Evolutionary conservation across 1,140 invertebrate genomes (phyloP), one percentile per base, ranked within the genome.

Genomic region (Chironomus striatipennis): DNA sequence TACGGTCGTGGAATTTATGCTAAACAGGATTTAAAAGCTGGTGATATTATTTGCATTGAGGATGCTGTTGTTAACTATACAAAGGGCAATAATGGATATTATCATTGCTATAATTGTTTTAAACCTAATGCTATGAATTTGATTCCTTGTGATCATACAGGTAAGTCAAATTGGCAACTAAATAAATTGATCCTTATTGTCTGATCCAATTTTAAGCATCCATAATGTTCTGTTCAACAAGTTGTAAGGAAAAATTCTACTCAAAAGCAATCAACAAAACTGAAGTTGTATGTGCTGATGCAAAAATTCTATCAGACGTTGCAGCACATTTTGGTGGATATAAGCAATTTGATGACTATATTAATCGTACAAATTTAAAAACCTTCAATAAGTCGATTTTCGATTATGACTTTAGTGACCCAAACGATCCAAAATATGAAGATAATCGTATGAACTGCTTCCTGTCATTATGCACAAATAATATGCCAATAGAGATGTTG

Each of bases 1-100:
- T 86, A 87, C 79, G 91, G 91, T 0, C 84, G 90, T 9, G 43
- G 43, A 34, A 34, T 34, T 2, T 34, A 34, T 34, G 24, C 24
- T 5, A 34, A 34, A 34, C 24, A 34, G 5, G 43, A 47, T 8
- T 47, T 47, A 15, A 47, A 47, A 47, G 15, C 15, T 1, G 43
- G 43, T 47, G 43, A 47, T 47, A 47, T 47, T 10, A 47, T 47
- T 4, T 47, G 43, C 8, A 8, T 47, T 47, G 43, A 47, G 8
- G 43, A 47, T 3, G 1, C 43, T 8, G 7, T 34, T 2, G 2
- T 34, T 34, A 47, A 15, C 7, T 47, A 47, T 15, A 47, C 9
- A 7, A 9, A 47, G 43, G 43, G 7, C 1, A 2, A 2, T 4
- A 15, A 47, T 4, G 43, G 43, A 9, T 47, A 10, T 47, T 47